Conservation (phyloP, 2,113 vertebrate genomes). For the Regulus satrapa region DNA sequence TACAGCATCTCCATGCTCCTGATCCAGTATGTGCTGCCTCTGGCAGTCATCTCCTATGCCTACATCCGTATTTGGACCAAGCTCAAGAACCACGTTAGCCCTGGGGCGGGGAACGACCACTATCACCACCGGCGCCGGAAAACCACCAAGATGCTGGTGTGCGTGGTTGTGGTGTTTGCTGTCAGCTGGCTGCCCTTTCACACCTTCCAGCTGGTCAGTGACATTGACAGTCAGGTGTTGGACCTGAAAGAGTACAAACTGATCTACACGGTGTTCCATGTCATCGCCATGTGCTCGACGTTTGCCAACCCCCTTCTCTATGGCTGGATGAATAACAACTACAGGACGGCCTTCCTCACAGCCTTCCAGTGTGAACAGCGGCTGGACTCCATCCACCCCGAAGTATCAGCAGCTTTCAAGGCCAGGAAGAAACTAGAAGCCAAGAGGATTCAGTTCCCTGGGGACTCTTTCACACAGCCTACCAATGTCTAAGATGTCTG, state of each 20-base stretch:
- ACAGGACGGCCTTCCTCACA: constrained; percentile 85
- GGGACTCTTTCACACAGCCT: constrained; percentile 75
- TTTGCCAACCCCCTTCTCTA: constrained; percentile 93
- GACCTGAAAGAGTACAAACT: constrained; percentile 88
- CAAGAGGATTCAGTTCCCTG: constrained; percentile 57
- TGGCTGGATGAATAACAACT: constrained; percentile 97
- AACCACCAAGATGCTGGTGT: constrained; percentile 93
- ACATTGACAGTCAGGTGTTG: constrained; percentile 84
- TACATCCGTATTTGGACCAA: constrained; percentile 89
- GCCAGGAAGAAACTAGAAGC: constrained; percentile 72
- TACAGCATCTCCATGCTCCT: constrained; percentile 89
- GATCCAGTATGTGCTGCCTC: constrained; percentile 85
- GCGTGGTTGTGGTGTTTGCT: constrained; percentile 89
- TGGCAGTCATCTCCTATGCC: constrained; percentile 85
- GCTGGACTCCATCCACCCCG: constrained; percentile 73
- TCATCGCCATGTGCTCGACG: constrained; percentile 92
- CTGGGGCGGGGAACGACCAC: constrained; percentile 72
- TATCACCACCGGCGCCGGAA: constrained; percentile 82
- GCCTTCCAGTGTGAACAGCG: constrained; percentile 81
- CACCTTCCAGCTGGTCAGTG: constrained; percentile 88
- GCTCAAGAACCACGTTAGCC: constrained; percentile 80
- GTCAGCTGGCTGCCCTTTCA: constrained; percentile 93
- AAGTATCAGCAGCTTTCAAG: constrained; percentile 70
- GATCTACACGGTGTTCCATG: constrained; percentile 89
- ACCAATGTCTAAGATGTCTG: constrained; percentile 77